Base-by-base conservation (phyloP, 2,888 invertebrate species). In the Agonopterix arenella region DNA sequence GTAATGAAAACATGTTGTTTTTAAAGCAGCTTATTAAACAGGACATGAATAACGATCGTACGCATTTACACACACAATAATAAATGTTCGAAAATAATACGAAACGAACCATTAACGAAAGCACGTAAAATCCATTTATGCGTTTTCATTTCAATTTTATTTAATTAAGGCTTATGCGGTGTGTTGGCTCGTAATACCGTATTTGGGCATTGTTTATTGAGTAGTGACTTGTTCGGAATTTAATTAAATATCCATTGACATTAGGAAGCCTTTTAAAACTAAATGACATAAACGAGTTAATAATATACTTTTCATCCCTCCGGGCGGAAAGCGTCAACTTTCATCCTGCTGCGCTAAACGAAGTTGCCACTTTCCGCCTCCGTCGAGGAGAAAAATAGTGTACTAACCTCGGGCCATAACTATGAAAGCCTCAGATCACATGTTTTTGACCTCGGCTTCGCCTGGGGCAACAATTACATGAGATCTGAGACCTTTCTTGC, bases 111-210 rank as follows among this genome's bases (percentile, higher is more conserved):
- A 81, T 89, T 89, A 89, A 84, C 77, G 82, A 78, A 80, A 84
- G 86, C 89, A 88, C 83, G 86, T 82, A 84, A 86, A 88, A 88
- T 86, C 89, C 89, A 88, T 88, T 88, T 83, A 50, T 75, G 77
- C 76, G 70, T 84, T 84, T 84, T 86, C 85, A 84, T 86, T 86
- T 85, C 83, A 84, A 86, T 88, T 86, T 88, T 86, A 89, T 89
- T 88, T 88, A 86, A 88, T 89, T 88, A 89, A 84, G 76, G 84
- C 79, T 80, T 78, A 78, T 76, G 76, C 70, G 76, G 69, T 70
- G 68, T 64, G 71, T 70, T 70, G 62, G 64, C 58, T 53, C 62
- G 67, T 69, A 66, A 70, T 69, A 64, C 67, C 66, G 62, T 67
- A 63, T 70, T 70, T 67, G 64, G 60, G 63, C 62, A 61, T 67